These are phyloP conservation scores for Chiridota heheva DNA, from an alignment of 35 echinoderm and acorn worm species.

Conservation along the genomic window DNA sequence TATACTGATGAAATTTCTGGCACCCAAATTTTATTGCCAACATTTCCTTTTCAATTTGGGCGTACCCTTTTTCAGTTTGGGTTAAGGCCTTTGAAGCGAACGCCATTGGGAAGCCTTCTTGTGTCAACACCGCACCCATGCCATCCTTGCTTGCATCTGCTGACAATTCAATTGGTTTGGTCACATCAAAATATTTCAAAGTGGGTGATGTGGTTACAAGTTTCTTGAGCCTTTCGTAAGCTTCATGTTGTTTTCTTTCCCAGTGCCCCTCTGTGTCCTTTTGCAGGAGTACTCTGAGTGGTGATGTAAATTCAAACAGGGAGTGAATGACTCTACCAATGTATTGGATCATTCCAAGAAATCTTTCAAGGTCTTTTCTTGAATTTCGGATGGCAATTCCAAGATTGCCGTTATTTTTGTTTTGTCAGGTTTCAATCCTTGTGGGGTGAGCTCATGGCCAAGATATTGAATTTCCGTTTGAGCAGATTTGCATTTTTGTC, in stretches of 20 bases:
- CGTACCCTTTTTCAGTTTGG: conserved; percentile 22
- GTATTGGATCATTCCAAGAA: too few species aligned
- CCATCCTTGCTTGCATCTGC: conserved; percentile 11
- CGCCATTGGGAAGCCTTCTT: conserved; percentile 24
- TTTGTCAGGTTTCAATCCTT: too few species aligned
- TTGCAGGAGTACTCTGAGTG: conserved; percentile 10
- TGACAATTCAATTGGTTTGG: neutral
- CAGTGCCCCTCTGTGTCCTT: conserved; percentile 28
- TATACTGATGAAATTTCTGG: conserved; percentile 41
- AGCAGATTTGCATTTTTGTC: conserved; percentile 31
- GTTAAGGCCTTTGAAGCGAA: conserved; percentile 26
- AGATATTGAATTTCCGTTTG: too few species aligned
- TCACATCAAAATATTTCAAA: conserved; percentile 30
- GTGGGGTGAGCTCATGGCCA: too few species aligned
- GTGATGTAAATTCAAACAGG: too few species aligned
- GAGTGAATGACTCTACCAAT: neutral
- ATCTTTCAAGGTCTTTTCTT: too few species aligned
- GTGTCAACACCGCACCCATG: conserved; percentile 23
- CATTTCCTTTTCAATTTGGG: conserved; percentile 47
- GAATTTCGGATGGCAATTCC: conserved; percentile 16
- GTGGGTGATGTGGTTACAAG: conserved; percentile 13
- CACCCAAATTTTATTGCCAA: conserved; percentile 26
- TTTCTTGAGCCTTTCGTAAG: conserved; percentile 13
- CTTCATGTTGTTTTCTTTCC: conserved; percentile 14
- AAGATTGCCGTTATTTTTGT: conserved; percentile 12